These are phyloP conservation scores for Synergus umbraculus DNA, from an alignment of 2,888 invertebrate species.

Conservation along the genomic window DNA sequence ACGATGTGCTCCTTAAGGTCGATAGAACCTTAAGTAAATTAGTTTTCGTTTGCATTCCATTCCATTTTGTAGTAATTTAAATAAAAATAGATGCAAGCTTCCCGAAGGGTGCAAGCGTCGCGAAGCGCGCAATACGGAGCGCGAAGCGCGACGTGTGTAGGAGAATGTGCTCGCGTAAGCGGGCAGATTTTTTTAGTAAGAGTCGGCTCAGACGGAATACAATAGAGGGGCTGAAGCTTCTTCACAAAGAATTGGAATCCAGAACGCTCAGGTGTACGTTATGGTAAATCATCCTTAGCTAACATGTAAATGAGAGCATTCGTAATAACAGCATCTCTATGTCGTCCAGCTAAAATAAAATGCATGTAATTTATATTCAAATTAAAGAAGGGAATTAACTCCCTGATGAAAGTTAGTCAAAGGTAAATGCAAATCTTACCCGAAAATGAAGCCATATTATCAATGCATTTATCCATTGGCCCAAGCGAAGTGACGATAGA, in stretches of 20 bases:
- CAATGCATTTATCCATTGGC: conserved; percentile 26
- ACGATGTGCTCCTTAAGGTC: too few species aligned
- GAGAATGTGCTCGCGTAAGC: too few species aligned
- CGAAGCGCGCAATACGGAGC: too few species aligned
- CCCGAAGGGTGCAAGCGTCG: too few species aligned
- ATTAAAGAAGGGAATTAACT: too few species aligned
- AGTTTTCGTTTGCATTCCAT: too few species aligned
- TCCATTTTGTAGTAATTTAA: too few species aligned
- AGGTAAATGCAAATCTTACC: not conserved
- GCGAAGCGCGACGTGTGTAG: too few species aligned
- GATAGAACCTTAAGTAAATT: too few species aligned
- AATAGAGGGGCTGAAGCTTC: not conserved
- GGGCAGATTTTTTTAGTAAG: too few species aligned
- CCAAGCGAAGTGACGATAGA: not conserved
- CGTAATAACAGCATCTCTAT: not conserved
- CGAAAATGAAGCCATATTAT: not conserved
- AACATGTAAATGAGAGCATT: conserved; percentile 2
- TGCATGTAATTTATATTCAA: not conserved
- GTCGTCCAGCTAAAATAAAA: conserved; percentile 24
- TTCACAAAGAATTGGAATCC: conserved; percentile 6
- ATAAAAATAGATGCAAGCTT: too few species aligned
- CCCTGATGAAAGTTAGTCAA: too few species aligned
- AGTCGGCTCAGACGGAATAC: not conserved
- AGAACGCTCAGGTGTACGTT: not conserved
- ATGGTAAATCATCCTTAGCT: conserved; percentile 2